Conservation (phyloP, 2,113 vertebrate species). For the Pelecanoides urinatrix region DNA sequence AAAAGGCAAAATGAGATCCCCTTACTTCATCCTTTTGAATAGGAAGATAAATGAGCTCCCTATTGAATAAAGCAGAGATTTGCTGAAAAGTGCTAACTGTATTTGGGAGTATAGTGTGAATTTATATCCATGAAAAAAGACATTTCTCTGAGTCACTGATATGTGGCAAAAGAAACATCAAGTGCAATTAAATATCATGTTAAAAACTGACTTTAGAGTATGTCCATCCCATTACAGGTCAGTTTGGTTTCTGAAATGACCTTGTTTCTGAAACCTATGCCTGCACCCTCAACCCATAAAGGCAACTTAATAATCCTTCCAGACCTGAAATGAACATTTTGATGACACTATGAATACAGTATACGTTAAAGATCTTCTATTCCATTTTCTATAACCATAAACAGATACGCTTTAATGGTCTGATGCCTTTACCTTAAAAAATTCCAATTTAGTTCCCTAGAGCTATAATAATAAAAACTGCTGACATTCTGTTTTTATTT, state of each 20-base stretch:
- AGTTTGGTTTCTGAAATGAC: slow-evolving; percentile 39
- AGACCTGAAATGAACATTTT: slow-evolving; percentile 62
- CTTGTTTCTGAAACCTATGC: slow-evolving; percentile 36
- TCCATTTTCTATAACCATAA: slow-evolving; percentile 72
- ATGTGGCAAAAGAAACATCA: slow-evolving; percentile 3
- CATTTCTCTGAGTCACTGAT: background rate
- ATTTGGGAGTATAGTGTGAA: background rate
- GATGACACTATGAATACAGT: slow-evolving; percentile 62
- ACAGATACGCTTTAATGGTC: slow-evolving; percentile 70
- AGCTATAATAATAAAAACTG: slow-evolving; percentile 70
- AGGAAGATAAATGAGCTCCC: slow-evolving; percentile 41
- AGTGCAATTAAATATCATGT: background rate
- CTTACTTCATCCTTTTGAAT: background rate
- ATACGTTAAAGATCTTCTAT: slow-evolving; percentile 62
- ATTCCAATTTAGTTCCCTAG: slow-evolving; percentile 68
- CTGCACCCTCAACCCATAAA: slow-evolving; percentile 45
- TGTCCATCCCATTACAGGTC: background rate
- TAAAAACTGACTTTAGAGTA: background rate
- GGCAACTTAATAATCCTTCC: slow-evolving; percentile 63
- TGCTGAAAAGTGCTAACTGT: slow-evolving; percentile 25
- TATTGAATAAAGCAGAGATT: slow-evolving; percentile 14
- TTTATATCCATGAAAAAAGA: slow-evolving; percentile 23
- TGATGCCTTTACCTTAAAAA: slow-evolving; percentile 72
- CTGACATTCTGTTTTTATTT: slow-evolving; percentile 69
- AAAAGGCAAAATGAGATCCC: background rate